Conservation (phyloP, 2,888 invertebrate species). For the Pocota personata region DNA sequence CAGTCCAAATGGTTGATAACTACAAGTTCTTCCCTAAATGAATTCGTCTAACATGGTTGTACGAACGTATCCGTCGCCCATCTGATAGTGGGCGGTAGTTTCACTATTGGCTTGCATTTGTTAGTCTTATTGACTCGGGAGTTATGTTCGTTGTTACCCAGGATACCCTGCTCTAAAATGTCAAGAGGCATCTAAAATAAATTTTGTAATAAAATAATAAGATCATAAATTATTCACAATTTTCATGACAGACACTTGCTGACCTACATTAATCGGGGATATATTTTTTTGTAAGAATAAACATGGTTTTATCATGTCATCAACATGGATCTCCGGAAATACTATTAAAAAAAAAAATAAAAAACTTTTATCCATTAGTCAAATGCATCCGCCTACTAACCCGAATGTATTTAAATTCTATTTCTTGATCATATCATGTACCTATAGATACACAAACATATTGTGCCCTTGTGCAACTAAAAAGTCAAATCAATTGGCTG, state of each 20-base stretch:
- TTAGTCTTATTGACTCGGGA: too few relatives aligned
- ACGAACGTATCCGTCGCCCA: too few relatives aligned
- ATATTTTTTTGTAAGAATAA: background rate
- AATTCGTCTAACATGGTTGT: too few relatives aligned
- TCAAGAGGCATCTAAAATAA: too few relatives aligned
- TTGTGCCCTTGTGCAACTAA: constrained; percentile 60
- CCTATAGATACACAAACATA: background rate
- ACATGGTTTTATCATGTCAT: background rate
- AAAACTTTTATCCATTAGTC: background rate
- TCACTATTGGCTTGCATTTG: too few relatives aligned
- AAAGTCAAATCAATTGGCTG: constrained; percentile 42
- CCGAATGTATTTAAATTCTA: constrained; percentile 60
- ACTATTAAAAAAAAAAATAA: background rate
- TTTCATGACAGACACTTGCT: too few relatives aligned
- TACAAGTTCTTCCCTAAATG: too few relatives aligned
- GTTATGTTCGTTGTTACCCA: too few relatives aligned
- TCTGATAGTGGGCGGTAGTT: too few relatives aligned
- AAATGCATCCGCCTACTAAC: constrained; percentile 62
- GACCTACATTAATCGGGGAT: background rate
- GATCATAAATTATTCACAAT: background rate
- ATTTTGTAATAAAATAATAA: too few relatives aligned
- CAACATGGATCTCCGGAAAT: background rate
- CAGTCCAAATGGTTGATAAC: too few relatives aligned
- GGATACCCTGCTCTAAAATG: too few relatives aligned
- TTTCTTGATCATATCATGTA: constrained; percentile 21